Base-by-base conservation (phyloP, 2,113 vertebrate species). In the Ancistrus triradiatus region DNA sequence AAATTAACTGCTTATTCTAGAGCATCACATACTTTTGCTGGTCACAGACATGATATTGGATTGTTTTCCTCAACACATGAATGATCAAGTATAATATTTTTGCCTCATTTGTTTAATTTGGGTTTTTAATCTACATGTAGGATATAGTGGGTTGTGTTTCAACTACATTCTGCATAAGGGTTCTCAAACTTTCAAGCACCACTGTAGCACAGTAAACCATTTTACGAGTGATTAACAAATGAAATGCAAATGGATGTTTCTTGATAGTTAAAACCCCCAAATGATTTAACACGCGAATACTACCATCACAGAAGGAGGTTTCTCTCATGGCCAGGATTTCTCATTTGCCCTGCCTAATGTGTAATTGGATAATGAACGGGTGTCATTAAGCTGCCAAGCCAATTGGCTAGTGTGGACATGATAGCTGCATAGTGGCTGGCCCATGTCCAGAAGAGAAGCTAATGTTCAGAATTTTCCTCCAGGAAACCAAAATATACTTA, bases 361-460 rank as follows among this genome's bases (percentile, higher is more conserved):
- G 53, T 75, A 73, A 75, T 73, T 65, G 56, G 66, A 70, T 70
- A 69, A 68, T 63, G 52, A 73, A 73, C 33, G 50, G 25, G 59
- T 65, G 42, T 65, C 62, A 62, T 25, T 49, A 66, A 69, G 49
- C 52, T 48, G 61, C 61, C 51, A 58, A 57, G 46, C 62, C 59
- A 66, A 57, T 47, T 58, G 63, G 66, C 33, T 47, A 38, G 57
- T 55, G 62, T 43, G 68, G 59, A 33, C 58, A 49, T 7, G 47
- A 46, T 50, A 50, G 37, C 47, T 55, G 33, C 56, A 55, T 35
- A 28, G 25, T 46, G 17, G n/a, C 53, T 69, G 61, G 55, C 49
- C 38, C 19, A 8, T 22, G 31, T 55, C 56, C 55, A 56, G 40
- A 18, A 60, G 14, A 48, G 35, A 37, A 37, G 52, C 47, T 10